Evolutionary conservation across 2,888 invertebrate species (phyloP).

Genomic region (Stenchaetothrips biformis): DNA sequence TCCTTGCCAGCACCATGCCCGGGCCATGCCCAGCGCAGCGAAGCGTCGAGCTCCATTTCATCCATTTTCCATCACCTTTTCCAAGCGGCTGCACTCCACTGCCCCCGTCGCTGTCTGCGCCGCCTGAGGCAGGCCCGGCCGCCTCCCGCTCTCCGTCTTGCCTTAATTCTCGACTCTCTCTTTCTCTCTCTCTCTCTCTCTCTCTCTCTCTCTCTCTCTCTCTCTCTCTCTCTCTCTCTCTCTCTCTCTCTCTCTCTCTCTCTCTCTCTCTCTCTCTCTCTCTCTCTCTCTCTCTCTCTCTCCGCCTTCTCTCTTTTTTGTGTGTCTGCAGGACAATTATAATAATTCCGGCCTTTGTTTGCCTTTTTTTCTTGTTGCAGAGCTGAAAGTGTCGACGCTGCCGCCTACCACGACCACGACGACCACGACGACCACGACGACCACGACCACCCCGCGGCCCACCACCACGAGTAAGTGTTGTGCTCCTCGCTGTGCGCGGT

Average conservation of each 20-base stretch:
- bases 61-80: conserved; percentile 23
- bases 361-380: neutral
- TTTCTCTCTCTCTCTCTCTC: neutral
- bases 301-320: neutral
- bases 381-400: conserved; percentile 20
- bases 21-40: neutral
- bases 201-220: conserved; percentile 1
- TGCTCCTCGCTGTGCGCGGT: no score
- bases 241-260: conserved; percentile 1
- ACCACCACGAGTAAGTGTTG: neutral
- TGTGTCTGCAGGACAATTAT: neutral
- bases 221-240: neutral
- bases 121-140: no score
- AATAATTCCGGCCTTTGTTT: neutral
- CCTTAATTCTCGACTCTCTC: neutral
- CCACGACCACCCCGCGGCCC: neutral
- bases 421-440: neutral
- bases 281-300: neutral
- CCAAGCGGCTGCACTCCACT: conserved; percentile 14
- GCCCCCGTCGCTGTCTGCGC: neutral
- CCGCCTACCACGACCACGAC: neutral
- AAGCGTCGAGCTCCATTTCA: conserved; percentile 15
- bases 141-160: no score
- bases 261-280: conserved; percentile 1
- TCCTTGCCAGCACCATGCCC: no score